phyloP scores from a whole-genome alignment of 2,888 invertebrate genomes.

The Ichneumoninae sp. region DNA sequence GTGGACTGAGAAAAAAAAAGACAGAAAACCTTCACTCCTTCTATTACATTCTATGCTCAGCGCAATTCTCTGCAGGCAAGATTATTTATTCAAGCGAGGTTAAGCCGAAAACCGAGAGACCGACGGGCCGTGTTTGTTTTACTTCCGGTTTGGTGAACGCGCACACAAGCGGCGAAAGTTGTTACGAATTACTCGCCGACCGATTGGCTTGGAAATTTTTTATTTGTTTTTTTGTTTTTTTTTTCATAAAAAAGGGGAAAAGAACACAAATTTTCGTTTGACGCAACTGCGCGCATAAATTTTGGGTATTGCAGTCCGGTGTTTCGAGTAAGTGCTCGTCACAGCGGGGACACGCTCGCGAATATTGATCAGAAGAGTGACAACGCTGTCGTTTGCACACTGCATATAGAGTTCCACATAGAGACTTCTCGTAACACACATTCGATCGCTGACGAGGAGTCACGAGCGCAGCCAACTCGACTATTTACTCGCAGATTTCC shows the following conservation, averaged over 20 bases:
- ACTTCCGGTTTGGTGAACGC: constrained; percentile 40
- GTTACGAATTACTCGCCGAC: constrained; percentile 3
- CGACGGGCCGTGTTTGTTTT: constrained; percentile 41
- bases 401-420: neutral
- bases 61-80: neutral
- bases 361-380: constrained; percentile 30
- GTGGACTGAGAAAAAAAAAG: neutral
- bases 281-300: neutral
- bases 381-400: constrained; percentile 20
- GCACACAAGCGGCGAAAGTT: constrained; percentile 7
- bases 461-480: constrained; percentile 7
- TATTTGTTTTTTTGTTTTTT: constrained; percentile 34
- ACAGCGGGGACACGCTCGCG: neutral
- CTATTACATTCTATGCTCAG: neutral
- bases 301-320: neutral
- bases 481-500: constrained; percentile 37
- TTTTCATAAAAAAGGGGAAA: neutral
- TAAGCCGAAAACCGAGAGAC: constrained; percentile 4
- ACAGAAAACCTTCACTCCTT: neutral
- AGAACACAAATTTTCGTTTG: neutral
- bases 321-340: neutral
- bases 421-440: neutral
- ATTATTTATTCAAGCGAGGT: constrained; percentile 10
- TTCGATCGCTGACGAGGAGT: constrained; percentile 4
- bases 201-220: constrained; percentile 4